These are phyloP conservation scores for Astreopora myriophthalma DNA, from an alignment of 64 coral and sea anemone species.

Conservation along the genomic window DNA sequence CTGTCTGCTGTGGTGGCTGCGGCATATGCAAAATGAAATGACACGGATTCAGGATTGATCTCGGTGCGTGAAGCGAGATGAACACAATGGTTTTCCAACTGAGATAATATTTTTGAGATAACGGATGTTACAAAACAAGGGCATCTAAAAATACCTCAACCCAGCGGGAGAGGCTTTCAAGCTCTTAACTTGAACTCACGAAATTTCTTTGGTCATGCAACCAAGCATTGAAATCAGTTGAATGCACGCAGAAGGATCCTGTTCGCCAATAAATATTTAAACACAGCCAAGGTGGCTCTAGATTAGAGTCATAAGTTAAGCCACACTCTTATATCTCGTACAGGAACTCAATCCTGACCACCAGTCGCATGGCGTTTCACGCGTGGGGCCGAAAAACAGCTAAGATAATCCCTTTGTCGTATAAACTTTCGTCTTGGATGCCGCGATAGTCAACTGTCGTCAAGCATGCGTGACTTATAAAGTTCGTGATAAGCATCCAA, in stretches of 20 bases:
- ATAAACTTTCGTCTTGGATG: neutral
- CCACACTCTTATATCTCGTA: neutral
- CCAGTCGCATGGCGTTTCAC: neutral
- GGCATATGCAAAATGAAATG: neutral
- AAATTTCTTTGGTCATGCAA: neutral
- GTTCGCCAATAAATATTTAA: neutral
- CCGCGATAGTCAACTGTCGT: neutral
- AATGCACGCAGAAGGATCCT: conserved; percentile 22
- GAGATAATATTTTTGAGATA: no score
- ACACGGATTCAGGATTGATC: no score
- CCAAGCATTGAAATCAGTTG: neutral
- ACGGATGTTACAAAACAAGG: neutral
- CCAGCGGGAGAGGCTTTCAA: neutral
- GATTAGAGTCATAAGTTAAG: neutral
- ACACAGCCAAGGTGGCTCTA: neutral
- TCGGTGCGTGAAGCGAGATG: no score
- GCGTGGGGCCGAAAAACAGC: neutral
- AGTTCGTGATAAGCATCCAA: neutral
- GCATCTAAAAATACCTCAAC: neutral
- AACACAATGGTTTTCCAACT: no score
- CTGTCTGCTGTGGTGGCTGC: neutral
- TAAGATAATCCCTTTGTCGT: neutral
- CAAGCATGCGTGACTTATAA: neutral
- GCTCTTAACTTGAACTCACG: neutral
- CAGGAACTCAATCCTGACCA: neutral